phyloP scores from a whole-genome alignment of 30 jellyfish, hydroid and myxozoan species.

The Aurelia aurita region DNA sequence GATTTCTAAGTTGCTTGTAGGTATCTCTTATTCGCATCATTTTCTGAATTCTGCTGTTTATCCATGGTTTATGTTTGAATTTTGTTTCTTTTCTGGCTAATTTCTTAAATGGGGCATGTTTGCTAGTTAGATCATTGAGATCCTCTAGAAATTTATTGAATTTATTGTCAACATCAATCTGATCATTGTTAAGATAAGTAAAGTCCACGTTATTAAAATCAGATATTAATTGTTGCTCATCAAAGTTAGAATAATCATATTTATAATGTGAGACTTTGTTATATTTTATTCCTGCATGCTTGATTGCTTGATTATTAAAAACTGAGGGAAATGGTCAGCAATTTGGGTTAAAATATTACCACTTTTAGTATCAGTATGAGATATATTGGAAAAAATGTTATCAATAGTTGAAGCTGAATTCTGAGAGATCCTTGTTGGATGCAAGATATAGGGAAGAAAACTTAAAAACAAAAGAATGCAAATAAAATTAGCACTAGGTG shows the following conservation, averaged over 20 bases:
- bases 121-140: constrained; percentile 3
- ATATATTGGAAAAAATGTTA: constrained; percentile 22
- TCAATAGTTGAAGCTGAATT: constrained; percentile 24
- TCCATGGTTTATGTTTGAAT: no score
- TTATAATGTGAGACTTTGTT: background rate
- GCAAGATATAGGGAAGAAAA: constrained; percentile 27
- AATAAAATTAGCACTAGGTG: constrained; percentile 21
- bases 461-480: background rate
- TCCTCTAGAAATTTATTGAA: constrained; percentile 11
- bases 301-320: constrained; percentile 34
- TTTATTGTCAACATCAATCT: constrained; percentile 18
- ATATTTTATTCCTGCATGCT: background rate
- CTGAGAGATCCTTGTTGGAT: constrained; percentile 28
- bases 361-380: background rate
- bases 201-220: constrained; percentile 27
- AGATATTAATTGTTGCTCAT: constrained; percentile 1
- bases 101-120: constrained; percentile 37
- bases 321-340: constrained; percentile 37
- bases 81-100: constrained; percentile 7
- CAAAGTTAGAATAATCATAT: constrained; percentile 20
- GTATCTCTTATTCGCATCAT: constrained; percentile 51
- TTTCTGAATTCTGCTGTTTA: no score
- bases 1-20: constrained; percentile 18
- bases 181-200: background rate
- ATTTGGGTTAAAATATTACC: constrained; percentile 18